A percentile compares a stretch with the other conserved stretches of the same genome.
Conservation (phyloP, 37 sponge, comb jelly and placozoan species). For the Beroe forskalii region DNA sequence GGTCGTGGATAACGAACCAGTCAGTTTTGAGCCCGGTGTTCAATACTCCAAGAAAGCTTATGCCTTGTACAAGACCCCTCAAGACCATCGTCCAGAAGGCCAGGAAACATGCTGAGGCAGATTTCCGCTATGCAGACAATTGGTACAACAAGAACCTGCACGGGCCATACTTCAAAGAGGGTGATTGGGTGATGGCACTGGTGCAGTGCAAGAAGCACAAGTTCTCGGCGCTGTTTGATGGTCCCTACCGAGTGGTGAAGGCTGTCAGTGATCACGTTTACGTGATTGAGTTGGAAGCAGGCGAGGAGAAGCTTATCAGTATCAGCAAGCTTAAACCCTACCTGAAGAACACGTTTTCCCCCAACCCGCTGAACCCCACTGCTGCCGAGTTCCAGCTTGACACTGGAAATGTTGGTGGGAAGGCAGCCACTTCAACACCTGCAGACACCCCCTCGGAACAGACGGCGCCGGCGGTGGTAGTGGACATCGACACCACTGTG, state of each 20-base stretch:
- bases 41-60: neutral
- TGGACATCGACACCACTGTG: too few relatives aligned
- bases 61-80: neutral
- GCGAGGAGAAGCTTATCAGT: neutral
- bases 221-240: neutral
- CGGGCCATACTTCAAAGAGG: neutral
- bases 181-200: neutral
- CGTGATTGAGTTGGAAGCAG: neutral
- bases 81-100: neutral
- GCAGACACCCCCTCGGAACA: too few relatives aligned
- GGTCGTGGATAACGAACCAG: neutral
- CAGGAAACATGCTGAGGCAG: neutral
- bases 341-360: too few relatives aligned
- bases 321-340: neutral
- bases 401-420: too few relatives aligned
- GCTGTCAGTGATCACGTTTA: too few relatives aligned
- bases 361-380: too few relatives aligned
- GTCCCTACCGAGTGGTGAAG: neutral
- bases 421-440: too few relatives aligned
- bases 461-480: too few relatives aligned
- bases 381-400: too few relatives aligned
- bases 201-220: neutral
- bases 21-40: neutral
- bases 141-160: neutral
- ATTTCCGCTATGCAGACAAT: conserved; percentile 1